Percentiles rank a stretch among this genome's conserved stretches.
phyloP scores from a whole-genome alignment of 64 coral and sea anemone species.

The Montipora sp. region DNA sequence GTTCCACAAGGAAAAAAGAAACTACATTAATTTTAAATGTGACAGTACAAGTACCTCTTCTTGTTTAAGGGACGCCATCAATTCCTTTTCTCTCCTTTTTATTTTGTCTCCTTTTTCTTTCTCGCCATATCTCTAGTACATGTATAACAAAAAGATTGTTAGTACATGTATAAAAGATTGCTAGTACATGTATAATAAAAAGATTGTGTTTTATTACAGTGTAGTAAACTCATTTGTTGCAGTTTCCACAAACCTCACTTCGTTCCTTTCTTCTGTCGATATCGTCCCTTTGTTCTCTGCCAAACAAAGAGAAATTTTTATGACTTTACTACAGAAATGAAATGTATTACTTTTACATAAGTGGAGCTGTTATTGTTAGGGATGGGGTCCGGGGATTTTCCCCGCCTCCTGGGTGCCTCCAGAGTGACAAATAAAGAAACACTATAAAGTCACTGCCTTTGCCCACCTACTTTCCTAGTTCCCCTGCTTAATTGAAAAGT shows the following conservation, averaged over 20 bases:
- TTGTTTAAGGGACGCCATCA: conserved; percentile 51
- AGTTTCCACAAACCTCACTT: background rate
- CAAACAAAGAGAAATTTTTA: background rate
- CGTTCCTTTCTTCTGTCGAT: conserved; percentile 12
- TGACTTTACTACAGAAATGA: background rate
- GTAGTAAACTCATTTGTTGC: too few species aligned
- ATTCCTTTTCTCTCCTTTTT: conserved; percentile 54
- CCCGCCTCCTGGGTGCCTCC: too few species aligned
- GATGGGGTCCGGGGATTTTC: too few species aligned
- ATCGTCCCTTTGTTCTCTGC: conserved; percentile 11
- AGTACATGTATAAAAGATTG: background rate
- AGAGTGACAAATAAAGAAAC: too few species aligned
- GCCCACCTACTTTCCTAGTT: too few species aligned
- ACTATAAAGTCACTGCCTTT: too few species aligned
- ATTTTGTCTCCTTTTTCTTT: conserved; percentile 56
- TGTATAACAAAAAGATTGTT: background rate
- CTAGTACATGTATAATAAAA: background rate
- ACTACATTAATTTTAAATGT: background rate
- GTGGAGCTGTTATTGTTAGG: too few species aligned
- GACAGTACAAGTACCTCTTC: conserved; percentile 37
- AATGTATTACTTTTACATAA: too few species aligned
- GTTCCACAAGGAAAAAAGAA: too few species aligned
- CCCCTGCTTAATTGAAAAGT: too few species aligned
- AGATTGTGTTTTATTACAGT: too few species aligned
- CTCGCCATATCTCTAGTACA: background rate